phyloP scores from a whole-genome alignment of 2,888 invertebrate genomes.

The Ichneumon xanthorius region DNA sequence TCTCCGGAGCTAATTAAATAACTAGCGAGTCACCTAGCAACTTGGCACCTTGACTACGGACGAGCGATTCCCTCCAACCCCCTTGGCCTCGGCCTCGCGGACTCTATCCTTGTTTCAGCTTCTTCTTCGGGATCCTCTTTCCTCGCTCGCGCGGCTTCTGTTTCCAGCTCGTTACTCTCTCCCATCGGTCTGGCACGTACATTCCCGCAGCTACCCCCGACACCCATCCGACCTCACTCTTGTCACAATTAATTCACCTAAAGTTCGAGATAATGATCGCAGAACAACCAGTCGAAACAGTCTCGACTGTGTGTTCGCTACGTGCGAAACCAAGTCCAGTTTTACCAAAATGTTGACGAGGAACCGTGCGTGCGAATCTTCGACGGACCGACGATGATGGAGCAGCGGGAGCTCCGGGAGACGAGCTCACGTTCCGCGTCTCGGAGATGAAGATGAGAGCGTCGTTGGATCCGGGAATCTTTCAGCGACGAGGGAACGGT shows the following conservation, averaged over 20 bases:
- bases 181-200: conserved; percentile 28
- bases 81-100: not conserved
- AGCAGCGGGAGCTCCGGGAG: conserved; percentile 12
- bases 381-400: conserved; percentile 13
- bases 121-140: conserved; percentile 36
- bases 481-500: not conserved
- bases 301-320: not conserved
- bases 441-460: conserved; percentile 39
- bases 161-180: conserved; percentile 66
- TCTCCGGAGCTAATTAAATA: conserved; percentile 83
- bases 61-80: conserved; percentile 62
- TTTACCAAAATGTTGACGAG: conserved; percentile 11
- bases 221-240: conserved; percentile 32
- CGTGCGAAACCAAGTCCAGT: conserved; percentile 15
- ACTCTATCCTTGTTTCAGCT: not conserved
- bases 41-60: conserved; percentile 79
- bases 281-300: conserved; percentile 23
- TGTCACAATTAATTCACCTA: conserved; percentile 82
- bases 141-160: conserved; percentile 52
- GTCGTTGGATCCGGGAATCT: conserved; percentile 27
- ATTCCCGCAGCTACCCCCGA: not conserved
- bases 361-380: conserved; percentile 4
- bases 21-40: conserved; percentile 82
- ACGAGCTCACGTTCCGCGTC: conserved; percentile 26
- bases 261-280: conserved; percentile 77